Evolutionary conservation across 2,113 vertebrate species (phyloP).

Genomic region (Leucopsar rothschildi): DNA sequence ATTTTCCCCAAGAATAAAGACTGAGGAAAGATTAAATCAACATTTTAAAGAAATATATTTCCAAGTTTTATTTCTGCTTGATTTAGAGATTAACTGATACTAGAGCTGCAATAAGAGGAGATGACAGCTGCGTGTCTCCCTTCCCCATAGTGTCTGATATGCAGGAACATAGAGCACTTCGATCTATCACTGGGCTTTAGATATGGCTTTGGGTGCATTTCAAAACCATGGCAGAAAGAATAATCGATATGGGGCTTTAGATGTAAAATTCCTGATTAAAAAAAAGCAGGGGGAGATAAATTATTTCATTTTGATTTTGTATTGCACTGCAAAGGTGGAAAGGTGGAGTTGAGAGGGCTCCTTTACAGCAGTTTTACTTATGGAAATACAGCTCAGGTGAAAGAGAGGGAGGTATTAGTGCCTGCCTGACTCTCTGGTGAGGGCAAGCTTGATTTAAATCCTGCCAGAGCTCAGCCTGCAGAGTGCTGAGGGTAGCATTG

Average conservation of each 20-base stretch:
- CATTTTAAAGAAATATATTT: neutral
- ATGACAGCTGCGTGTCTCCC: rapidly evolving
- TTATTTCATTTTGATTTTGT: neutral
- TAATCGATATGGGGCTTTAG: neutral
- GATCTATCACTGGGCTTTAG: neutral
- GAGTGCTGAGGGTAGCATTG: neutral
- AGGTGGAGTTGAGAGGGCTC: neutral
- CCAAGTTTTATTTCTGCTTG: neutral
- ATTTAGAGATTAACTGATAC: neutral
- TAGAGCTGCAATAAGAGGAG: neutral
- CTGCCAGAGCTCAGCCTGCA: neutral
- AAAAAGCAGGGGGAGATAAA: neutral
- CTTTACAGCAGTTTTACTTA: neutral
- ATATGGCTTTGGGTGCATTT: neutral
- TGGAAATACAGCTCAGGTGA: neutral
- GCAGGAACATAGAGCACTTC: neutral
- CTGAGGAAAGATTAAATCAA: neutral
- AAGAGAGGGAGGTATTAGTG: neutral
- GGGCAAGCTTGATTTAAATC: too few species aligned
- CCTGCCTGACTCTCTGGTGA: neutral
- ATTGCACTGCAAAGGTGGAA: neutral
- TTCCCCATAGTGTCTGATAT: rapidly evolving
- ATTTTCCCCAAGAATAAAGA: neutral
- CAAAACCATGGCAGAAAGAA: neutral
- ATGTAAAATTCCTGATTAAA: neutral